Evolutionary conservation across 2,797 vertebrate species (phyloP), one percentile per base, ranked within the genome.

Genomic region (Urosaurus nigricauda): DNA sequence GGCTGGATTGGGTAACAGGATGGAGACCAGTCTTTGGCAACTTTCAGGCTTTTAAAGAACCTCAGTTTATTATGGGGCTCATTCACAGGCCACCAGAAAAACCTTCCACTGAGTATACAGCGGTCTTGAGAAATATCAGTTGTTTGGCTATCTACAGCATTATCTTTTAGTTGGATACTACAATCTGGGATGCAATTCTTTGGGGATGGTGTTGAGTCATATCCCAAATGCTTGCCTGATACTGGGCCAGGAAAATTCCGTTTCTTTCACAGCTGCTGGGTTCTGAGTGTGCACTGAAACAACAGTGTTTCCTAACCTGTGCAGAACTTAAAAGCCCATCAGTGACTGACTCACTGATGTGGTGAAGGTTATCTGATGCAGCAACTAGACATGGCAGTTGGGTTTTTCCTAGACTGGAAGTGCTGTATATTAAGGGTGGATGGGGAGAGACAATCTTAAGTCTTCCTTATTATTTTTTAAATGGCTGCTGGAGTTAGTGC

Each of bases 351-450:
- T 89, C 84, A 86, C 12, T 32, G 37, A 56, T 43, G 47, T 11
- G 21, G 56, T 74, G 26, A 12, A 37, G 16, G 56, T 75, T 85
- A 56, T 82, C 71, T 89, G 78, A 86, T 77, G 78, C 35, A 68
- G 58, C 26, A 71, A 5, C 47, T 75, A 77, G 47, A n/a, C 86
- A 83, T 26, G 47, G 47, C n/a, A 29, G 3, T 35, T 82, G 71
- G 60, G 37, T 68, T 82, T 89, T 56, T 65, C 79, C 78, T 74
- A 68, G 43, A 75, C 70, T 53, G 58, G 84, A 86, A 89, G 79
- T 16, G 37, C 8, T 53, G 24, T 40, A 24, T 60, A 32, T 75
- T 32, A 24, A 56, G 6, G 40, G 78, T 16, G 12, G 24, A 9
- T 16, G 81, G 32, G 37, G 43, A 74, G 43, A 82, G 47, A 37